A percentile compares a stretch with the other conserved stretches of the same genome.
phyloP scores from a whole-genome alignment of 1,140 invertebrate species.

The Papilio glaucus region DNA sequence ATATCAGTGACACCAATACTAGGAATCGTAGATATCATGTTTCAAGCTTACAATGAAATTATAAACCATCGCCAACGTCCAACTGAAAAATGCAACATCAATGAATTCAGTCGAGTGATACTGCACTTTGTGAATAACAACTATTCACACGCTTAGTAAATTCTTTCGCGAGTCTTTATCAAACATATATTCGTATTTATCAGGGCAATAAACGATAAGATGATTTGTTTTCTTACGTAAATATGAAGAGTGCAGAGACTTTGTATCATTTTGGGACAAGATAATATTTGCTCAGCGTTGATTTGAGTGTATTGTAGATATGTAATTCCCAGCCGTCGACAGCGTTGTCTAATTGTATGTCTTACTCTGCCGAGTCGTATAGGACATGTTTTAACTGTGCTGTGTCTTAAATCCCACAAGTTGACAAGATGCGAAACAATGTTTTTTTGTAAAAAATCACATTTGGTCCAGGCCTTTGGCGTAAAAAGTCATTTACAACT shows the following conservation, averaged over 20 bases:
- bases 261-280: not conserved
- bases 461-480: too few species aligned
- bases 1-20: not conserved
- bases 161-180: not conserved
- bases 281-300: slow-evolving; percentile 8
- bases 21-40: not conserved
- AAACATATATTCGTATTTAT: slow-evolving; percentile 15
- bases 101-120: not conserved
- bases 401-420: too few species aligned
- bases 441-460: too few species aligned
- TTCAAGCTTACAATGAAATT: not conserved
- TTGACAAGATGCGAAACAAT: too few species aligned
- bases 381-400: too few species aligned
- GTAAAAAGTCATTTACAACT: too few species aligned
- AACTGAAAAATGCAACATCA: not conserved
- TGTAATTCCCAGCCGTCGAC: not conserved
- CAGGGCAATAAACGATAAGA: slow-evolving; percentile 29
- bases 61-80: not conserved
- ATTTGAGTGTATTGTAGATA: not conserved
- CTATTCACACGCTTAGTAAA: slow-evolving; percentile 3
- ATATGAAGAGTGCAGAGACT: not conserved
- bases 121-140: not conserved
- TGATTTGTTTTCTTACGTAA: slow-evolving; percentile 3
- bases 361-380: not conserved
- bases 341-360: not conserved